Evolutionary conservation across 2,888 invertebrate genomes (phyloP).

Genomic region (Mimumesa dahlbomi): DNA sequence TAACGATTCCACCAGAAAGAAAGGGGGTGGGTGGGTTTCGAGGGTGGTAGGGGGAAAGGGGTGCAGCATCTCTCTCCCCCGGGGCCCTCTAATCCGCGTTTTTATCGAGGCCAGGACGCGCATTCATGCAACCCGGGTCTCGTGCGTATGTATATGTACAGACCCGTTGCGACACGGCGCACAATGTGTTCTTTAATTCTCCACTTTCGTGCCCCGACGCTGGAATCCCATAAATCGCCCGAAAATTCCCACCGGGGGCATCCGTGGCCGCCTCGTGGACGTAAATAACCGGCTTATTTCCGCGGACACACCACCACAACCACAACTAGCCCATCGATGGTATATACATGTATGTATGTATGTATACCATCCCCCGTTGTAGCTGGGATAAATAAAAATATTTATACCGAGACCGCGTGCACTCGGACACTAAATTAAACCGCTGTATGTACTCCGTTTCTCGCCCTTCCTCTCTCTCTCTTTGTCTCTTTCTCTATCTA

Average conservation of each 20-base stretch:
- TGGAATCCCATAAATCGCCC: slow-evolving; percentile 74
- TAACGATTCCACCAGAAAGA: no score
- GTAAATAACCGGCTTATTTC: slow-evolving; percentile 77
- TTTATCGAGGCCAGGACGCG: slow-evolving; percentile 60
- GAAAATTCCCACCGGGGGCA: slow-evolving; percentile 70
- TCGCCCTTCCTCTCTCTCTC: slow-evolving; percentile 9
- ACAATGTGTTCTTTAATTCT: slow-evolving; percentile 74
- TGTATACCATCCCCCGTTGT: slow-evolving; percentile 39
- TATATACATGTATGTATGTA: no score
- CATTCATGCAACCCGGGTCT: not conserved
- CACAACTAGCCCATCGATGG: not conserved
- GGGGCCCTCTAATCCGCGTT: slow-evolving; percentile 63
- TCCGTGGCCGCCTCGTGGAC: slow-evolving; percentile 58
- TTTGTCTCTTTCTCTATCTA: slow-evolving; percentile 1
- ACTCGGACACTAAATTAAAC: slow-evolving; percentile 75
- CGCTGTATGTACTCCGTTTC: slow-evolving; percentile 21
- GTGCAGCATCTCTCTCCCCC: not conserved
- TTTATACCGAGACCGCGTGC: slow-evolving; percentile 74
- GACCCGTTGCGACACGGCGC: slow-evolving; percentile 38
- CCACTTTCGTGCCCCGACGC: slow-evolving; percentile 61
- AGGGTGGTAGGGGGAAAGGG: not conserved
- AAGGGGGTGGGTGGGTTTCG: not conserved
- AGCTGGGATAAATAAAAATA: slow-evolving; percentile 75
- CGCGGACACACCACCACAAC: slow-evolving; percentile 53
- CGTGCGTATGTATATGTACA: slow-evolving; percentile 7